phyloP scores from a whole-genome alignment of 2,888 invertebrate species.

The Venustoraphidia nigricollis region DNA sequence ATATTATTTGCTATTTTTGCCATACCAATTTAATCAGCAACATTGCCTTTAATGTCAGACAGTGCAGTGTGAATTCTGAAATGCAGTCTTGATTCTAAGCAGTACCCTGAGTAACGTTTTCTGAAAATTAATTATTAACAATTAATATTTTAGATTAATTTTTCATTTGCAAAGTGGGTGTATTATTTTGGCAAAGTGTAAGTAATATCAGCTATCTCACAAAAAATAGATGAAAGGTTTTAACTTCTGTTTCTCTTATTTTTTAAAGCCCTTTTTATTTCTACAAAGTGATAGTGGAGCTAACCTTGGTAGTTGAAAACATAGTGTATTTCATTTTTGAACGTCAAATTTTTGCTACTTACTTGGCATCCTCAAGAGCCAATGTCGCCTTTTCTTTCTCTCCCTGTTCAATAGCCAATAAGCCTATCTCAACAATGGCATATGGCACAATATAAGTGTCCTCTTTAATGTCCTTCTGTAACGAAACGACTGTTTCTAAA shows the following conservation, averaged over 20 bases:
- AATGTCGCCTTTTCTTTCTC: conserved; percentile 49
- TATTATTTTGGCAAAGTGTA: too few relatives aligned
- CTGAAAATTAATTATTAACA: conserved; percentile 33
- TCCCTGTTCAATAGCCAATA: conserved; percentile 57
- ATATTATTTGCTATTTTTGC: too few relatives aligned
- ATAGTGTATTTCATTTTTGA: conserved; percentile 6
- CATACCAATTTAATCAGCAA: conserved; percentile 12
- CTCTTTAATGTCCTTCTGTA: conserved; percentile 59
- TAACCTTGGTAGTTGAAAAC: conserved; percentile 1
- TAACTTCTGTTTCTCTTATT: too few relatives aligned
- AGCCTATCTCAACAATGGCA: conserved; percentile 70
- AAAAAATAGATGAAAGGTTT: too few relatives aligned
- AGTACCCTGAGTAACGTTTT: conserved; percentile 76
- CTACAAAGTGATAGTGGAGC: background rate
- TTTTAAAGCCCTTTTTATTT: background rate
- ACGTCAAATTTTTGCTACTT: conserved; percentile 22
- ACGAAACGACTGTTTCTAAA: conserved; percentile 40
- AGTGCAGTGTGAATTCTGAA: conserved; percentile 74
- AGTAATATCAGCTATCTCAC: too few relatives aligned
- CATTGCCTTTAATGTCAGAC: conserved; percentile 27
- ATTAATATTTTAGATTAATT: background rate
- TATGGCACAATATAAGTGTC: conserved; percentile 78
- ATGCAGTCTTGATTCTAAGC: conserved; percentile 75
- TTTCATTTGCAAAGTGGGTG: too few relatives aligned
- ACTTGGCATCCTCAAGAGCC: conserved; percentile 73